These are phyloP conservation scores for Tylochromis polylepis DNA, from an alignment of 2,113 vertebrate species.

Conservation along the genomic window DNA sequence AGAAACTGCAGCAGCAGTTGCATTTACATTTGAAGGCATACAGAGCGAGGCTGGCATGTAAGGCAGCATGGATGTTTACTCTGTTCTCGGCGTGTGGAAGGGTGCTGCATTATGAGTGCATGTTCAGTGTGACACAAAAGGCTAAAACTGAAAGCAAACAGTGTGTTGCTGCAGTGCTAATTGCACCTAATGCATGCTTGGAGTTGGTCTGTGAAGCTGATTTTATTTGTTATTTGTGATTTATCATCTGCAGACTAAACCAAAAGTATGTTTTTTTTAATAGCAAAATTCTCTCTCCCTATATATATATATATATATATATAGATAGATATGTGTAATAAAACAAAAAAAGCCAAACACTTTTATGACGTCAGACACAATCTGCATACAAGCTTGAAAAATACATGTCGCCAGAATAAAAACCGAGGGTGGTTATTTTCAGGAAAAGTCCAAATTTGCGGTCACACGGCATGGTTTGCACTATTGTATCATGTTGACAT, in stretches of 20 bases:
- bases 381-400: slow-evolving; percentile 2
- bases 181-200: neutral
- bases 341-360: neutral
- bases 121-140: neutral
- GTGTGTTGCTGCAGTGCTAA: slow-evolving; percentile 3
- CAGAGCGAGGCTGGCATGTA: neutral
- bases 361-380: neutral
- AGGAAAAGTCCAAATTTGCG: slow-evolving; percentile 5
- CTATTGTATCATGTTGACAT: slow-evolving; percentile 38
- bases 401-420: neutral
- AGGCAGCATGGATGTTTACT: slow-evolving; percentile 24
- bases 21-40: slow-evolving; percentile 30
- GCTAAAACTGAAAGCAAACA: neutral
- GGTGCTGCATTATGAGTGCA: neutral
- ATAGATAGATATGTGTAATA: neutral
- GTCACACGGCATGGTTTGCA: slow-evolving; percentile 5
- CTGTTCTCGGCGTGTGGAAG: neutral
- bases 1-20: slow-evolving; percentile 34
- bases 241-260: neutral
- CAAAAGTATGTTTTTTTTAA: neutral
- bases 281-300: neutral
- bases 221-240: slow-evolving; percentile 5
- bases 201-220: neutral
- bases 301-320: too few relatives aligned
- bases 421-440: neutral